Conservation (phyloP, 2,888 invertebrate species). For the Rutpela maculata region DNA sequence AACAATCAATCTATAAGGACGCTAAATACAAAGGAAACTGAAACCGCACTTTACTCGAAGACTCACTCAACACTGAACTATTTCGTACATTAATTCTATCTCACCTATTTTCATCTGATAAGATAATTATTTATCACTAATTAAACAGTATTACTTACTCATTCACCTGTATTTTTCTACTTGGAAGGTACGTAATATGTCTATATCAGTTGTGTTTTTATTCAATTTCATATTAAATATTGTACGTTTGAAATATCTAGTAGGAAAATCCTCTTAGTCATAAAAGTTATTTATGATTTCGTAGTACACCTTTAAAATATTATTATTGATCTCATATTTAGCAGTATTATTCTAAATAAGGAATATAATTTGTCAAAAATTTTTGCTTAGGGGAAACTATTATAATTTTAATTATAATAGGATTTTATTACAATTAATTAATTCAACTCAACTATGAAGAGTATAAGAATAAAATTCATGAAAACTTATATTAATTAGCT, state of each 20-base stretch:
- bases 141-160: conserved; percentile 56
- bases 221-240: conserved; percentile 1
- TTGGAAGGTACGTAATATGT: conserved; percentile 8
- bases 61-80: conserved; percentile 52
- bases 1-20: conserved; percentile 41
- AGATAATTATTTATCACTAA: conserved; percentile 63
- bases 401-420: too few relatives aligned
- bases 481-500: too few relatives aligned
- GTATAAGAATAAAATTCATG: too few relatives aligned
- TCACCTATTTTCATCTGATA: conserved; percentile 64
- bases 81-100: conserved; percentile 57
- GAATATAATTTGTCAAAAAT: too few relatives aligned
- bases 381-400: too few relatives aligned
- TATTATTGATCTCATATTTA: too few relatives aligned
- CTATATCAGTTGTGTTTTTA: conserved; percentile 12
- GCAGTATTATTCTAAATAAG: too few relatives aligned
- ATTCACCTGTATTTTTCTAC: conserved; percentile 53
- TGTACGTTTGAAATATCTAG: background rate
- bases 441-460: too few relatives aligned
- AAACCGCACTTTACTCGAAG: conserved; percentile 50
- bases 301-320: background rate
- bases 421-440: too few relatives aligned
- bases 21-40: conserved; percentile 45
- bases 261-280: conserved; percentile 1
- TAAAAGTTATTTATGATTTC: background rate